Conservation (phyloP, 2,888 invertebrate genomes). For the Alcis repandata region DNA sequence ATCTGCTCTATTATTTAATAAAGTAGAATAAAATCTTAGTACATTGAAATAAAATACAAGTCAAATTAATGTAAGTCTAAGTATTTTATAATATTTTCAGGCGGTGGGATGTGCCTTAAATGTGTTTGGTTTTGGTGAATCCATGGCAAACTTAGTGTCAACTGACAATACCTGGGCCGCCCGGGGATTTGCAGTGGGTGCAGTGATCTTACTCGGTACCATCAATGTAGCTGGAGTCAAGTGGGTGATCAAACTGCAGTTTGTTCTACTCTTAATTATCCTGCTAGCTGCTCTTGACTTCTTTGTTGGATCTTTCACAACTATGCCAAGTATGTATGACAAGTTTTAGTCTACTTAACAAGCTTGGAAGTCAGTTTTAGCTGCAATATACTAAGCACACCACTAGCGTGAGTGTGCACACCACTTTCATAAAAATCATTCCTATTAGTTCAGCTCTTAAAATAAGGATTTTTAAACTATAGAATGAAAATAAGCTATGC, state of each 20-base stretch:
- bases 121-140: slow-evolving; percentile 98
- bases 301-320: slow-evolving; percentile 95
- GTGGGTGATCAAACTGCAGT: slow-evolving; percentile 98
- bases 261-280: slow-evolving; percentile 94
- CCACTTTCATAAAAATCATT: no score
- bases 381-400: no score
- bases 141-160: slow-evolving; percentile 94
- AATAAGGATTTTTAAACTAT: background rate
- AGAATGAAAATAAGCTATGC: no score
- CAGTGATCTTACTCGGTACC: slow-evolving; percentile 93
- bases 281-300: slow-evolving; percentile 97
- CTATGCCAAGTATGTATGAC: slow-evolving; percentile 88
- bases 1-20: no score
- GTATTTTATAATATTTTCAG: slow-evolving; percentile 76
- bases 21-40: no score
- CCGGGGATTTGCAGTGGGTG: slow-evolving; percentile 94
- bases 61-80: background rate
- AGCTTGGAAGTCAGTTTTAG: no score
- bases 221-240: slow-evolving; percentile 99
- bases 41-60: no score
- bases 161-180: slow-evolving; percentile 92
- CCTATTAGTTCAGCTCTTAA: no score
- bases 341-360: background rate
- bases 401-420: no score
- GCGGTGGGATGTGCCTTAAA: slow-evolving; percentile 98